Evolutionary conservation across 92 coral and sea anemone species (phyloP), one percentile per base, ranked within the genome.

Genomic region (Pocillopora grandis): DNA sequence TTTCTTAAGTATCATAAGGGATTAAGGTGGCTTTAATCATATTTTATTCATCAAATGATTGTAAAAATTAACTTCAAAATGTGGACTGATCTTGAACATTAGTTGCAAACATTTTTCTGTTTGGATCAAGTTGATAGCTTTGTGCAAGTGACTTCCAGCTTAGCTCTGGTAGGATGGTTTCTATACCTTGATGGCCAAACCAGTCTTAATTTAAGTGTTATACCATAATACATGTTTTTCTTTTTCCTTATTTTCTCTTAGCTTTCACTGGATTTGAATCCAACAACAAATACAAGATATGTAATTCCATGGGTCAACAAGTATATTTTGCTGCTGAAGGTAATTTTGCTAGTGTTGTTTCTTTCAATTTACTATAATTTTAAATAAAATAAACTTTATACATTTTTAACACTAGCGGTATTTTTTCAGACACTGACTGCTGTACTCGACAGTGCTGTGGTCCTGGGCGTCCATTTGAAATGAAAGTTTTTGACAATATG

Each of bases 401-500:
- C 52, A 42, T 42, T 42, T 3, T 42, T 42, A 42, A 7, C 8
- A 42, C 52, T 17, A 63, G 58, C 9, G 17, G 31, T 48, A 10
- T 5, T 31, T 31, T 73, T 83, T 48, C 36, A 96, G 99, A 96
- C 78, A 96, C 98, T 48, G 99, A 96, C n/a, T 96, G 92, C 71
- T 90, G 95, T 36, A 96, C 99, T 71, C 91, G 98, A n/a, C 90
- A 94, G 52, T 96, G 98, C 62, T 96, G 99, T 90, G 99, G 98
- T 10, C 99, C 99, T 61, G 92, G 79, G 11, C 93, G 98, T 68
- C 99, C 99, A 71, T 96, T 96, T 86, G 98, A 96, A 59, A 96
- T 96, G 92, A 84, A 87, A 70, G 85, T 96, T 15, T 65, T 86
- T 55, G 99, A 96, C 89, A 96, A 96, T 75, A 71, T 74, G 76